Conservation (phyloP, 2,888 invertebrate genomes). For the Branchellion lobata region DNA sequence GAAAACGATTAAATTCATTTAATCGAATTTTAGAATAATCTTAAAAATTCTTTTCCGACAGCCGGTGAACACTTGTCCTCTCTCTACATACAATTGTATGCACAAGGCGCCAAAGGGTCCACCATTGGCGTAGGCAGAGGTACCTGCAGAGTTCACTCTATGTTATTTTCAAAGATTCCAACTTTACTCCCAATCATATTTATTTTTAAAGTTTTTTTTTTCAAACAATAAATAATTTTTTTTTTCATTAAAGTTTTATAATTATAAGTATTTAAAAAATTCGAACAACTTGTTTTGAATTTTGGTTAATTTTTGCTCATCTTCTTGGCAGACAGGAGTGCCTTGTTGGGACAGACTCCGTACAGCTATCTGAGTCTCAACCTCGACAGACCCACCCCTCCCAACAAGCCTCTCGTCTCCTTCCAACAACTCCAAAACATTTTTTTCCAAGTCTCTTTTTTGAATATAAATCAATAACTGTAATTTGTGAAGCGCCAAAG, state of each 20-base stretch:
- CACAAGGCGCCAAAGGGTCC: background rate
- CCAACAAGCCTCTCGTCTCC: conserved; percentile 72
- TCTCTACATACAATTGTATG: background rate
- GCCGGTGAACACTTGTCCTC: conserved; percentile 13
- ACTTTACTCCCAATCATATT: no score
- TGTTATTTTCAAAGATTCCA: no score
- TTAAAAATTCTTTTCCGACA: no score
- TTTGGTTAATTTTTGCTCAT: no score
- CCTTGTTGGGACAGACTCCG: conserved; percentile 70
- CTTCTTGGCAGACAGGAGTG: conserved; percentile 66
- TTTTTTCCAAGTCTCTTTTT: conserved; percentile 78
- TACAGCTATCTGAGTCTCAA: conserved; percentile 81
- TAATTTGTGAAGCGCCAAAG: background rate
- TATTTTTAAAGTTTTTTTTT: no score
- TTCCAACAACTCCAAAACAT: conserved; percentile 75
- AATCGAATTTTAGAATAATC: no score
- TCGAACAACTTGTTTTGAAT: no score
- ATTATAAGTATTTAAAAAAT: no score
- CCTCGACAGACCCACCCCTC: conserved; percentile 70
- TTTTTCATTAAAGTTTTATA: no score
- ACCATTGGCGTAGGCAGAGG: background rate
- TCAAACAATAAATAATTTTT: no score
- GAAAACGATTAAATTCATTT: no score
- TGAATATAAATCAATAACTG: background rate
- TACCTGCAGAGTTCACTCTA: no score